Base-by-base conservation (phyloP, 64 coral and sea anemone genomes). In the Astreopora myriophthalma region DNA sequence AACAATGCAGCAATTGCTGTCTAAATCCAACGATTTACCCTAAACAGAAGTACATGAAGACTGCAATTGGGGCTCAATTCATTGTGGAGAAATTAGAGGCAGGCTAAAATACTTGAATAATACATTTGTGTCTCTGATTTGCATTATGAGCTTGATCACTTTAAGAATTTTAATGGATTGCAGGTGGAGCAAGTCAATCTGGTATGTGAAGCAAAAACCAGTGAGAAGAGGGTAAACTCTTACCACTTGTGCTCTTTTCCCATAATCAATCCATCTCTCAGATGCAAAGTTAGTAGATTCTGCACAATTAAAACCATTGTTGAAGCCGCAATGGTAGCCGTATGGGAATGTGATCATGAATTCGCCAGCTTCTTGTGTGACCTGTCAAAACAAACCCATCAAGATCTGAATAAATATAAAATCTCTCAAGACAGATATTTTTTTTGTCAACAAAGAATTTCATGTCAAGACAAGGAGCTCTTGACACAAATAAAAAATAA, bases 251-350 rank as follows among this genome's bases (percentile, higher is more conserved):
- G 96, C 96, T 86, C 82, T 95, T 75, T 99, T 99, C 12, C 96
- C 96, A 91, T 75, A 99, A 82, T 99, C 96, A 73, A 99, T 99
- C 96, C 96, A 99, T 75, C 96, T 93, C 79, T 99, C 96, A 35
- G 94, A 93, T 24, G 96, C 96, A 99, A 99, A 99, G 76, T 99
- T 99, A 33, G 96, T 99, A 55, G 96, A 99, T 36, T 99, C 96
- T 62, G 96, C 96, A 93, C 96, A 99, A 74, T 99, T 99, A 32
- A 95, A 99, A 12, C 96, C 96, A 93, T 99, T 94, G 44, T 99
- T 99, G 31, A 99, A 99, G 40, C 96, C 96, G 91, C 93, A 95
- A 46, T 99, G 96, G 48, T 90, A 99, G 32, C 93, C 96, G 74
- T 86, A 82, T 44, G 96, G 96, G 75, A 99, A 99, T 26, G 96